Evolutionary conservation across 2,888 invertebrate species (phyloP).

Genomic region (Itoplectis maculator): DNA sequence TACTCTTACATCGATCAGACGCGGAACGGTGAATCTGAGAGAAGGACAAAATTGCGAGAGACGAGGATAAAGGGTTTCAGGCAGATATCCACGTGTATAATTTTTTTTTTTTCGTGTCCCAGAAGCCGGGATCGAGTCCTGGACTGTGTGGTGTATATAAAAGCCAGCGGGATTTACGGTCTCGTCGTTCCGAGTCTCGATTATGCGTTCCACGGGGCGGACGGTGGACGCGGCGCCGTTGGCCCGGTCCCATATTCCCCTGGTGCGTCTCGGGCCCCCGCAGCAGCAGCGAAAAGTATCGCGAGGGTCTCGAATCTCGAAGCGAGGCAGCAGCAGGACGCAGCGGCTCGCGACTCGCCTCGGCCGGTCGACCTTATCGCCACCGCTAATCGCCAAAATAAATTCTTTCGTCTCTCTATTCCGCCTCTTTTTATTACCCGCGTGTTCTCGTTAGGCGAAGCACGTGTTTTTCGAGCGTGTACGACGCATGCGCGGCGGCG

Average conservation of each 20-base stretch:
- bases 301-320: too few relatives aligned
- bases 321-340: too few relatives aligned
- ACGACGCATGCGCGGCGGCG: too few relatives aligned
- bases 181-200: constrained; percentile 57
- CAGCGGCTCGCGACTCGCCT: constrained; percentile 56
- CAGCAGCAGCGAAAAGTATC: constrained; percentile 37
- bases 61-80: constrained; percentile 37
- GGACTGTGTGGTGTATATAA: constrained; percentile 29
- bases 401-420: constrained; percentile 68
- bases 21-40: constrained; percentile 36
- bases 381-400: constrained; percentile 67
- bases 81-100: constrained; percentile 40
- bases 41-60: too few relatives aligned
- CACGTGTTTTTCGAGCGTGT: constrained; percentile 66
- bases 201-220: constrained; percentile 55
- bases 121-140: constrained; percentile 38
- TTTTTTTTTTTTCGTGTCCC: constrained; percentile 29
- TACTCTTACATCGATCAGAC: constrained; percentile 58
- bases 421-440: constrained; percentile 64
- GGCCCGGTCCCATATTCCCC: too few relatives aligned
- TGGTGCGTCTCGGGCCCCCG: too few relatives aligned
- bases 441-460: constrained; percentile 68
- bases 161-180: constrained; percentile 62
- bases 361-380: constrained; percentile 63
- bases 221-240: constrained; percentile 8